Conservation (phyloP, 1,140 invertebrate species). For the Platyura marginata region DNA sequence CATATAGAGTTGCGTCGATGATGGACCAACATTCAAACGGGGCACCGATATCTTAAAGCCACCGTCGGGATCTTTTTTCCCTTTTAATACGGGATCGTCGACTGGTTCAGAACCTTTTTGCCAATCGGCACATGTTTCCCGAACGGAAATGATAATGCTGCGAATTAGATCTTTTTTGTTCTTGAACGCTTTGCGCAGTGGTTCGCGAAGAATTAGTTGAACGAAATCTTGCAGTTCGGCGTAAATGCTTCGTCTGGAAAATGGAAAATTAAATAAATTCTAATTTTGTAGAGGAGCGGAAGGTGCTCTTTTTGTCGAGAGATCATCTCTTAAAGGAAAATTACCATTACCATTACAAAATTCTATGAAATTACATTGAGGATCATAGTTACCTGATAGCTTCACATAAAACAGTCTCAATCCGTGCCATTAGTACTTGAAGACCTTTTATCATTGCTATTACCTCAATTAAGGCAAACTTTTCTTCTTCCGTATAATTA, state of each 20-base stretch:
- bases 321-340: too few species aligned
- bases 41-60: slow-evolving; percentile 88
- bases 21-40: slow-evolving; percentile 79
- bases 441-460: slow-evolving; percentile 99
- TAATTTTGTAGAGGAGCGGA: too few species aligned
- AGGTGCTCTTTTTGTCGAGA: too few species aligned
- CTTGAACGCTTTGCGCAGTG: slow-evolving; percentile 89
- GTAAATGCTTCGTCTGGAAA: slow-evolving; percentile 88
- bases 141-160: slow-evolving; percentile 84
- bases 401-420: slow-evolving; percentile 95
- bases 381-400: too few species aligned
- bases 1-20: slow-evolving; percentile 94
- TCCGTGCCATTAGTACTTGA: slow-evolving; percentile 90
- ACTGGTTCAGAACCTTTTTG: slow-evolving; percentile 76
- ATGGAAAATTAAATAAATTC: too few species aligned
- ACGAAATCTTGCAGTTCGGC: slow-evolving; percentile 96
- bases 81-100: slow-evolving; percentile 84
- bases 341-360: too few species aligned
- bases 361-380: too few species aligned
- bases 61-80: slow-evolving; percentile 87
- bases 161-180: slow-evolving; percentile 95
- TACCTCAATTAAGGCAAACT: slow-evolving; percentile 95
- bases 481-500: slow-evolving; percentile 95
- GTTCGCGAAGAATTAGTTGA: slow-evolving; percentile 76
- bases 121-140: slow-evolving; percentile 96